Evolutionary conservation across 2,113 vertebrate genomes (phyloP).

Genomic region (Dolichallabes microphthalmus): DNA sequence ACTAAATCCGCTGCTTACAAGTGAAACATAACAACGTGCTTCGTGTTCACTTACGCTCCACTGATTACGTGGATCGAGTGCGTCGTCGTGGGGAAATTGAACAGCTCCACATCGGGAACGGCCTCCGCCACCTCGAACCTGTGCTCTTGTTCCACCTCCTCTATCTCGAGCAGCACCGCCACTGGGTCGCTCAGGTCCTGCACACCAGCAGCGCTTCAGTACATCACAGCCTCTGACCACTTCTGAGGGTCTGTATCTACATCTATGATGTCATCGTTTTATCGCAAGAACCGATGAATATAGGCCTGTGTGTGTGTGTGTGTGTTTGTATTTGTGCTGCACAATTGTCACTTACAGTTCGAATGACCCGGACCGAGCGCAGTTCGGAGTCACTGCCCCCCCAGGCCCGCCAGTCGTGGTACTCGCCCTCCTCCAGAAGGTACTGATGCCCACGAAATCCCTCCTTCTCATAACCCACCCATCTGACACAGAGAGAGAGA

Average conservation of each 20-base stretch:
- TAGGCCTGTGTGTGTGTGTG: too few relatives aligned
- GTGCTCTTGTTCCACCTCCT: conserved; percentile 70
- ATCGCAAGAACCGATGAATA: neutral
- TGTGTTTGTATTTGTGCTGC: neutral
- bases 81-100: conserved; percentile 68
- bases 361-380: conserved; percentile 82
- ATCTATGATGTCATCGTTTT: neutral
- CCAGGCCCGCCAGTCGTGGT: conserved; percentile 88
- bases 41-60: conserved; percentile 80
- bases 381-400: conserved; percentile 79
- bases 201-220: neutral
- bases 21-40: neutral
- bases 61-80: conserved; percentile 86
- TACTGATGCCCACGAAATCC: conserved; percentile 93
- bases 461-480: conserved; percentile 94
- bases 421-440: conserved; percentile 94
- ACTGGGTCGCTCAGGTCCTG: conserved; percentile 84
- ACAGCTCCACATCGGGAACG: conserved; percentile 79
- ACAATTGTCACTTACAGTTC: conserved; percentile 77
- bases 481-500: conserved; percentile 67
- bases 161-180: conserved; percentile 80
- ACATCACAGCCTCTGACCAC: neutral
- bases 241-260: neutral
- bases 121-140: conserved; percentile 83
- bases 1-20: neutral